These are phyloP conservation scores for Periophthalmus modestus DNA, from an alignment of 2,113 vertebrate genomes.

Conservation along the genomic window DNA sequence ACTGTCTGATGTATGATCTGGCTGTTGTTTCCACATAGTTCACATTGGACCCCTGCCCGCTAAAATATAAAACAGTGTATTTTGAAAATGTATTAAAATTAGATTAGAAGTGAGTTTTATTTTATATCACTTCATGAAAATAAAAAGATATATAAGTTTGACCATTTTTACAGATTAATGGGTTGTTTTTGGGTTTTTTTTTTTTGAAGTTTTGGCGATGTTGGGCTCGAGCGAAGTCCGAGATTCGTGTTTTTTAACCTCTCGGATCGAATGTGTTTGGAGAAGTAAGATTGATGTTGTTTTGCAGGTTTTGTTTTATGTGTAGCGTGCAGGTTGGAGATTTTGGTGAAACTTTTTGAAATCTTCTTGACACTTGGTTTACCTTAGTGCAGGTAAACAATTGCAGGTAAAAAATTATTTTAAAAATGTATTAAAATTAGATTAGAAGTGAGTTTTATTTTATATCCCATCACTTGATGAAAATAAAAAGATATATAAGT, in stretches of 20 bases:
- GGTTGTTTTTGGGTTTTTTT: constrained; percentile 47
- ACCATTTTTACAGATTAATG: constrained; percentile 68
- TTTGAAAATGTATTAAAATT: too few relatives aligned
- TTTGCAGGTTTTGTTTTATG: constrained; percentile 13
- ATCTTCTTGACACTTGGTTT: neutral
- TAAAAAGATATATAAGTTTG: constrained; percentile 65
- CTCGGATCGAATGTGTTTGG: constrained; percentile 26
- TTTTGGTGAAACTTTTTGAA: neutral
- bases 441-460: too few relatives aligned
- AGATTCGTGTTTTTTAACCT: constrained; percentile 19
- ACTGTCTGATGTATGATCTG: too few relatives aligned
- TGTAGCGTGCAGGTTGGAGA: too few relatives aligned
- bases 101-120: too few relatives aligned
- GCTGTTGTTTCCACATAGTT: too few relatives aligned
- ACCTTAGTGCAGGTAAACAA: too few relatives aligned
- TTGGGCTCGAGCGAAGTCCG: constrained; percentile 33
- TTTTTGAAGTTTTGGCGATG: constrained; percentile 40
- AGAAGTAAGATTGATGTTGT: constrained; percentile 14
- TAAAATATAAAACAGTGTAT: too few relatives aligned
- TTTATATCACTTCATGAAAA: constrained; percentile 33
- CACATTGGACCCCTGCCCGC: too few relatives aligned
- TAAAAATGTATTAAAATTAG: too few relatives aligned
- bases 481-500: constrained; percentile 65
- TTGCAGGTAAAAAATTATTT: too few relatives aligned
- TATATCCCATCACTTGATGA: constrained; percentile 19